Evolutionary conservation across 2,888 invertebrate genomes (phyloP), one percentile per base, ranked within the genome.

Genomic region (Eilema caniola): DNA sequence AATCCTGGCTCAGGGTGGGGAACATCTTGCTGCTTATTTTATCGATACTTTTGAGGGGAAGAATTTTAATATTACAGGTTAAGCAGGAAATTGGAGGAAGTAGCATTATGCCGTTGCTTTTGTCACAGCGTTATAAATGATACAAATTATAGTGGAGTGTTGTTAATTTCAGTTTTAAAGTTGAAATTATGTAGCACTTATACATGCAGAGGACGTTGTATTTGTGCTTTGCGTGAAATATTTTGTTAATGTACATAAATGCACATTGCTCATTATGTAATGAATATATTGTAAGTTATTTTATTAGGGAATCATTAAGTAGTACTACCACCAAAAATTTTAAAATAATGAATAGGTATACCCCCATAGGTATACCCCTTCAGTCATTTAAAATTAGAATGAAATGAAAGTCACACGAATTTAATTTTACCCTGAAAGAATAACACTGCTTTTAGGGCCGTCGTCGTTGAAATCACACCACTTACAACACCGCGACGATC

Each of bases 1-100:
- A 72, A 80, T 78, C 72, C 72, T 68, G 28, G 31, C n/a, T 2
- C 79, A 81, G 79, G 65, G 83, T 28, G 83, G 67, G 75, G 63
- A 59, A 67, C 28, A 78, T 68, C 59, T 66, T 59, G 61, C 56
- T 65, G 70, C 62, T 62, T 76, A 73, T 76, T 59, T 75, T 78
- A 75, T 76, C 76, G 78, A 82, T 80, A 78, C 72, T 81, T 74
- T 71, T 72, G 23, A 64, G 59, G 31, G 25, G 14, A 60, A 62
- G 68, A 33, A 56, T 71, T 79, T 74, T 74, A 66, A 78, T 79
- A 73, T 74, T 63, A 66, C 70, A 76, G 78, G 67, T 78, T 82
- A 61, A 66, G 56, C 57, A 47, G 47, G 78, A 73, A 70, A 75
- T 73, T 73, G 68, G 67, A 60, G 63, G 12, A 76, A 73, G 69